phyloP scores from a whole-genome alignment of 2,888 invertebrate genomes.

The Fragum whitleyi region DNA sequence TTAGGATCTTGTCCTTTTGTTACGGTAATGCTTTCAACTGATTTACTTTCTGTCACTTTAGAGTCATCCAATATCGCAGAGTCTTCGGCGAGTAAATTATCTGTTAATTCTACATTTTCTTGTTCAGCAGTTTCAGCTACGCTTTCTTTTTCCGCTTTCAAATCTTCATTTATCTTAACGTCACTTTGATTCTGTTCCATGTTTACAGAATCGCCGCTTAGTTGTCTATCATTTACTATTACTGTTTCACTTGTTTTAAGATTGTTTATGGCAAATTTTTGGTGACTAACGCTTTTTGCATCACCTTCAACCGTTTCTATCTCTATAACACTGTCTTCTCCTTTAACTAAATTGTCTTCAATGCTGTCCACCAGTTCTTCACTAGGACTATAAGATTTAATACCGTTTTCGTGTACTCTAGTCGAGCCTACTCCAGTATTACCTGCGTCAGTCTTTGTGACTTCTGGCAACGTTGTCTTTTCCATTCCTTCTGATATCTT shows the following conservation, averaged over 20 bases:
- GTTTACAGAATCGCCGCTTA: not conserved
- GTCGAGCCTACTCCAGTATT: not conserved
- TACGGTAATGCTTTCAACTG: not conserved
- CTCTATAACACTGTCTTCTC: not conserved
- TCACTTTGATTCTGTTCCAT: not conserved
- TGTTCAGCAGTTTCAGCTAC: not conserved
- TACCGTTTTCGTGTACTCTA: not conserved
- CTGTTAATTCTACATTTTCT: not conserved
- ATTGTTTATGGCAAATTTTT: not conserved
- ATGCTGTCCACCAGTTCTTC: not conserved
- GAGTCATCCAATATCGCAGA: not conserved
- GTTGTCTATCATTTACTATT: not conserved
- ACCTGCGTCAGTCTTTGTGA: not conserved
- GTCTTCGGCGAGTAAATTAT: not conserved
- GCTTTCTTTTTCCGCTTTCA: not conserved
- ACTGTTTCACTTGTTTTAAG: not conserved
- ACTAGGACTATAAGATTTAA: constrained; percentile 1
- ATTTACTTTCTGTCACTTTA: not conserved
- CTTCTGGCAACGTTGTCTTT: not conserved
- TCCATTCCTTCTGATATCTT: not conserved
- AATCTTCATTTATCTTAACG: not conserved
- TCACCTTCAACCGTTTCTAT: not conserved
- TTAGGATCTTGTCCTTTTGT: not conserved
- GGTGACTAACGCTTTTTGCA: not conserved
- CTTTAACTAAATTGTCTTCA: not conserved